Conservation (phyloP, 2,113 vertebrate species). For the Chloroceryle aenea region DNA sequence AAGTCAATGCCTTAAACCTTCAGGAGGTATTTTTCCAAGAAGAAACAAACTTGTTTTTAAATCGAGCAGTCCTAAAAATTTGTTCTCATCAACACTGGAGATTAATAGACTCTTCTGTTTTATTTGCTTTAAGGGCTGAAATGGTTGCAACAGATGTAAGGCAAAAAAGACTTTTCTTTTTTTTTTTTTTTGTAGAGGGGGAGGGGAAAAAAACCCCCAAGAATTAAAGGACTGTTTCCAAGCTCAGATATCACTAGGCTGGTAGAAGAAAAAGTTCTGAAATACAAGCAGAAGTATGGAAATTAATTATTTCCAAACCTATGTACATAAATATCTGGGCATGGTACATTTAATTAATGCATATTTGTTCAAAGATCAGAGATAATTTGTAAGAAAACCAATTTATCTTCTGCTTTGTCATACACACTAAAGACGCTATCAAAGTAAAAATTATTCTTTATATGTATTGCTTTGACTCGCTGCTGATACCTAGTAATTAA, state of each 20-base stretch:
- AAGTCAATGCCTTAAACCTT: slow-evolving; percentile 27
- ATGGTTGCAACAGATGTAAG: neutral
- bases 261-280: neutral
- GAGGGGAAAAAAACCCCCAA: accelerated
- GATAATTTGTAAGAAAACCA: slow-evolving; percentile 26
- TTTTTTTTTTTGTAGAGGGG: neutral
- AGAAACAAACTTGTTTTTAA: slow-evolving; percentile 11
- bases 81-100: slow-evolving; percentile 9
- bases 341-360: slow-evolving; percentile 13
- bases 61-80: neutral
- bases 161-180: too few relatives aligned
- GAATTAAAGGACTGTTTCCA: neutral
- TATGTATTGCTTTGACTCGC: neutral
- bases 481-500: slow-evolving; percentile 28
- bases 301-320: slow-evolving; percentile 17
- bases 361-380: slow-evolving; percentile 25
- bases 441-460: slow-evolving; percentile 35
- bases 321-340: neutral
- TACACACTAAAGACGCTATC: neutral
- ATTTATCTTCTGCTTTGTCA: neutral
- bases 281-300: neutral
- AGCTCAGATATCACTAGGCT: neutral
- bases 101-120: slow-evolving; percentile 29
- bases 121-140: slow-evolving; percentile 29
- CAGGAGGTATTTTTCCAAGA: neutral